Evolutionary conservation across 2,797 vertebrate genomes (phyloP).

Genomic region (Hybognathus amarus): DNA sequence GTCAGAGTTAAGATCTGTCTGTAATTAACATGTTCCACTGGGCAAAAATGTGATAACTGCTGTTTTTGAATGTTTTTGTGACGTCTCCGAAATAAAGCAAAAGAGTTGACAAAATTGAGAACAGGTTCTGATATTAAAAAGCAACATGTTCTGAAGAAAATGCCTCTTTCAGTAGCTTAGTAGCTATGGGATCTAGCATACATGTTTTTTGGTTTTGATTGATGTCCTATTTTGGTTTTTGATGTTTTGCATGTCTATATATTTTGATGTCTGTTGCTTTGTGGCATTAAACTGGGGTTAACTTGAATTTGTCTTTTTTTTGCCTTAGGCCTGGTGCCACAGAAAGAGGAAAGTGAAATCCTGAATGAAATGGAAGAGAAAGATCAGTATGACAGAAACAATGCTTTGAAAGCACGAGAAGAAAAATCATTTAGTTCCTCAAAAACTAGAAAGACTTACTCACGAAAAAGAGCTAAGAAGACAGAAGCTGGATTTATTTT

Average conservation of each 20-base stretch:
- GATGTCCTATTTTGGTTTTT: neutral
- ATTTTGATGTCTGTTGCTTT: neutral
- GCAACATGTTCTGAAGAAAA: neutral
- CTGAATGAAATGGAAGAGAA: neutral
- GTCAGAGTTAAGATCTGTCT: neutral
- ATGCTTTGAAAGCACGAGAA: neutral
- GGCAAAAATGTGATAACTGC: neutral
- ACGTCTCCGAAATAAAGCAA: neutral
- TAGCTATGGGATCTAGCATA: neutral
- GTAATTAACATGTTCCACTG: too few relatives aligned
- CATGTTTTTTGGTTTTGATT: neutral
- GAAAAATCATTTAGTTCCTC: neutral
- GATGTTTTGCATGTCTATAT: neutral
- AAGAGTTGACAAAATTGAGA: neutral
- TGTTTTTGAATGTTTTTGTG: neutral
- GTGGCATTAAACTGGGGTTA: neutral
- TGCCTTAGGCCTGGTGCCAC: neutral
- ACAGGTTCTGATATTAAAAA: neutral
- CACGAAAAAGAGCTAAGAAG: neutral
- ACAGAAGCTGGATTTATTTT: neutral
- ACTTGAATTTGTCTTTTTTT: neutral
- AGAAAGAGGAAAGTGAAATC: neutral
- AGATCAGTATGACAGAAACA: neutral
- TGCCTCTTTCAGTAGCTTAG: neutral
- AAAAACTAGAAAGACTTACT: neutral